Evolutionary conservation across 2,888 invertebrate genomes (phyloP).

Genomic region (Chrysopilus asiliformis): DNA sequence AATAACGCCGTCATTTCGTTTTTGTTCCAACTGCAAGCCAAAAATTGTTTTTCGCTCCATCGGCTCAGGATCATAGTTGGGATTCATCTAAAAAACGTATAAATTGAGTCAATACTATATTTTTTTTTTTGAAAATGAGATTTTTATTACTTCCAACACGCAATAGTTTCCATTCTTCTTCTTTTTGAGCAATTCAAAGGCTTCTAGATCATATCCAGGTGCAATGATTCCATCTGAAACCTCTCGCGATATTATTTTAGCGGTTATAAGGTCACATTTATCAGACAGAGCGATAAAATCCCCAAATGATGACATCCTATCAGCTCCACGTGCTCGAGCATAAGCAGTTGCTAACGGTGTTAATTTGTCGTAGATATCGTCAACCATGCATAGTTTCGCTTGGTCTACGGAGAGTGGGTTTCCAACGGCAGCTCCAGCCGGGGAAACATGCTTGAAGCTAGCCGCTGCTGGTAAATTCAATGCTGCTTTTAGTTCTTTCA

Average conservation of each 20-base stretch:
- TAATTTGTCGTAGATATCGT: slow-evolving; percentile 59
- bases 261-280: slow-evolving; percentile 77
- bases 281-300: slow-evolving; percentile 94
- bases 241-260: slow-evolving; percentile 81
- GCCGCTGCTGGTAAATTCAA: slow-evolving; percentile 80
- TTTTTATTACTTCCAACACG: slow-evolving; percentile 51
- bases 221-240: slow-evolving; percentile 99
- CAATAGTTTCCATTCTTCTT: slow-evolving; percentile 93
- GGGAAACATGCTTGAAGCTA: slow-evolving; percentile 97
- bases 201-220: slow-evolving; percentile 74
- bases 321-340: slow-evolving; percentile 91
- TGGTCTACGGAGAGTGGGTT: slow-evolving; percentile 60
- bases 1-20: slow-evolving; percentile 78
- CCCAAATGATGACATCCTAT: slow-evolving; percentile 98
- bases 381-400: slow-evolving; percentile 87
- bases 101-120: not conserved
- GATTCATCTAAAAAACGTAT: slow-evolving; percentile 57
- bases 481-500: slow-evolving; percentile 69
- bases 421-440: slow-evolving; percentile 92
- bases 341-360: slow-evolving; percentile 83
- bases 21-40: slow-evolving; percentile 75
- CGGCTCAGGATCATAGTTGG: slow-evolving; percentile 63
- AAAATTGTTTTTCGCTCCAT: slow-evolving; percentile 74
- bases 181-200: slow-evolving; percentile 73
- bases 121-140: not conserved